phyloP scores from a whole-genome alignment of 2,113 vertebrate species.

The Heterochromis multidens region DNA sequence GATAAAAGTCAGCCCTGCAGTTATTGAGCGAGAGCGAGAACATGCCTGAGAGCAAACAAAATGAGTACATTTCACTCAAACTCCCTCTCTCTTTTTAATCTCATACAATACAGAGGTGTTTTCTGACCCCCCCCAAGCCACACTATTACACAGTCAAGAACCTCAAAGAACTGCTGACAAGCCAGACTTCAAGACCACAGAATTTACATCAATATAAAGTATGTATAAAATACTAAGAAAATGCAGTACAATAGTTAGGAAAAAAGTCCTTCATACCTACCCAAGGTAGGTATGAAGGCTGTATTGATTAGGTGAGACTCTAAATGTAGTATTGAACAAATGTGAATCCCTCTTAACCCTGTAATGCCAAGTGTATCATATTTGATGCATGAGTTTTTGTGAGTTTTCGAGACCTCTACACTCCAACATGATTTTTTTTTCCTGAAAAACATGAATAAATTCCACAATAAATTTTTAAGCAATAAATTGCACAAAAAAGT shows the following conservation, averaged over 20 bases:
- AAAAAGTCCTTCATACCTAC: background rate
- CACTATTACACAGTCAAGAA: background rate
- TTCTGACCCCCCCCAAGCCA: background rate
- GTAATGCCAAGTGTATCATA: background rate
- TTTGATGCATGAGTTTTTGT: background rate
- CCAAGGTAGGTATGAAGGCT: fast-evolving
- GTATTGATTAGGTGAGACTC: background rate
- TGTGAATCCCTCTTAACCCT: background rate
- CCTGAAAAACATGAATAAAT: background rate
- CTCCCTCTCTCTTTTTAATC: background rate
- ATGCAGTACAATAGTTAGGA: background rate
- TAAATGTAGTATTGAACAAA: background rate
- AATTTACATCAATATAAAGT: background rate
- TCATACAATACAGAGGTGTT: background rate
- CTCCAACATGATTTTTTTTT: background rate
- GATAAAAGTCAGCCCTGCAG: slow-evolving; percentile 6
- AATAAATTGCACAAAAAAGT: background rate
- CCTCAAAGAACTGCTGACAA: background rate
- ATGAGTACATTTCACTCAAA: background rate
- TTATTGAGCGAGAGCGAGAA: background rate
- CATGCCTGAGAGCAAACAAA: slow-evolving; percentile 15
- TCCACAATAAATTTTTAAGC: background rate
- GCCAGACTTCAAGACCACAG: background rate
- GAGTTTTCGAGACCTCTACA: background rate
- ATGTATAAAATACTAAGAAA: background rate